phyloP scores from a whole-genome alignment of 2,888 invertebrate genomes.

The Herminia tarsipennalis region DNA sequence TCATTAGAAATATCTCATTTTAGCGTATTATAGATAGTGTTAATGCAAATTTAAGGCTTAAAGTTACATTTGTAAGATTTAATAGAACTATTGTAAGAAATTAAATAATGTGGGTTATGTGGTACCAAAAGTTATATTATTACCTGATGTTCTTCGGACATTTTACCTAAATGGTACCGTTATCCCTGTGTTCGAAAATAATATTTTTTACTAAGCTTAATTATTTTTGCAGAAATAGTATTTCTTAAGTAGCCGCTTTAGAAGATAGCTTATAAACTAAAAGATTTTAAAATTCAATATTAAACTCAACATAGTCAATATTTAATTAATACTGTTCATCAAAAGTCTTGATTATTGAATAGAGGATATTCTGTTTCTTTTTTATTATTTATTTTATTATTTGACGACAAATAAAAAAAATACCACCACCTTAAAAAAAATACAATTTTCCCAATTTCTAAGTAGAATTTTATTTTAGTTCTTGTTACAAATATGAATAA shows the following conservation, averaged over 20 bases:
- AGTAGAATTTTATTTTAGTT: too few relatives aligned
- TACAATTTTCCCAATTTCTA: too few relatives aligned
- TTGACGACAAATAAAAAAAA: too few relatives aligned
- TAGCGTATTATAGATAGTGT: constrained; percentile 25
- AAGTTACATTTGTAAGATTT: constrained; percentile 18
- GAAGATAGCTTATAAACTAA: constrained; percentile 2
- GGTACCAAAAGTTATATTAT: constrained; percentile 36
- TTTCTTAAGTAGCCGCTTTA: constrained; percentile 5
- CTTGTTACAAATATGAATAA: too few relatives aligned
- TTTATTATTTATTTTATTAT: too few relatives aligned
- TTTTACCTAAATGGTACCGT: neutral
- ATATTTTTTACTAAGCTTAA: constrained; percentile 8
- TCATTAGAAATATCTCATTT: constrained; percentile 22
- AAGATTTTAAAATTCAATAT: neutral
- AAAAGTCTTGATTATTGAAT: too few relatives aligned
- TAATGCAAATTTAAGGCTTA: constrained; percentile 41
- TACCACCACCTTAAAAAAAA: too few relatives aligned
- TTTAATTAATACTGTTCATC: too few relatives aligned
- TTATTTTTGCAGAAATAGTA: constrained; percentile 12
- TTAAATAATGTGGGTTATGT: constrained; percentile 34
- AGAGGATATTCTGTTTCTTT: too few relatives aligned
- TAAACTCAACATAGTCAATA: too few relatives aligned
- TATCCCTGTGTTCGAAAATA: constrained; percentile 20
- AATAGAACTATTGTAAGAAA: constrained; percentile 17
- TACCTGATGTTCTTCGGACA: constrained; percentile 12